Base-by-base conservation (phyloP, 1,140 invertebrate species). In the Penaeus indicus region DNA sequence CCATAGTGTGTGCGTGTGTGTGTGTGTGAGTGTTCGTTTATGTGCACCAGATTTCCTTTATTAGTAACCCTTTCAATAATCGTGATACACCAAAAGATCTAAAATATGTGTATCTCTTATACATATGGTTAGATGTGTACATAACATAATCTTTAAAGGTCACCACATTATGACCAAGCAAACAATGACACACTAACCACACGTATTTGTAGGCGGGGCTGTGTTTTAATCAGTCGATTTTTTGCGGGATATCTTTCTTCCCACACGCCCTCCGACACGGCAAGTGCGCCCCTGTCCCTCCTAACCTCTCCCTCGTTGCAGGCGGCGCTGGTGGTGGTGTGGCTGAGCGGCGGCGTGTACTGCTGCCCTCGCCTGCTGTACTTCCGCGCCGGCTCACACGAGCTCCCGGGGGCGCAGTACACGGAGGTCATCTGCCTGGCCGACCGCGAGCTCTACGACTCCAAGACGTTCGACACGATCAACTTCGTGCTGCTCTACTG, bases 401-500 rank as follows among this genome's bases (percentile, higher is more conserved):
- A 90, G 19, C 67, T 89, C 5, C 75, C 84, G 2, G 84, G 85
- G 4, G 84, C 86, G 21, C 81, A 90, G 10, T 89, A 93, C 84
- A 93, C 93, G 89, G 96, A 96, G 92, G 95, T 95, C 13, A 95
- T 96, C 61, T 97, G 96, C 92, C 94, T 96, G 47, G 93, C 95
- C 0, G 95, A 96, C 91, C 94, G 96, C 5, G 94, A 94, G 91
- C 95, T 96, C 91, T 96, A 96, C 92, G 95, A 96, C 91, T 96
- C 96, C 0, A 94, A 96, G 92, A 91, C 96, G 38, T 94, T 96
- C 91, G 96, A 97, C 91, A 95, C 95, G 91, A 94, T 96, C 85
- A 96, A 96, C 92, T 95, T 97, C 91, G 94, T 95, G 11, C 93
- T 96, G 1, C 94, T 96, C 1, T 97, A 97, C 92, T 94, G 96